These are phyloP conservation scores for Sebastes diploproa DNA, from an alignment of 2,797 vertebrate genomes.

Conservation along the genomic window DNA sequence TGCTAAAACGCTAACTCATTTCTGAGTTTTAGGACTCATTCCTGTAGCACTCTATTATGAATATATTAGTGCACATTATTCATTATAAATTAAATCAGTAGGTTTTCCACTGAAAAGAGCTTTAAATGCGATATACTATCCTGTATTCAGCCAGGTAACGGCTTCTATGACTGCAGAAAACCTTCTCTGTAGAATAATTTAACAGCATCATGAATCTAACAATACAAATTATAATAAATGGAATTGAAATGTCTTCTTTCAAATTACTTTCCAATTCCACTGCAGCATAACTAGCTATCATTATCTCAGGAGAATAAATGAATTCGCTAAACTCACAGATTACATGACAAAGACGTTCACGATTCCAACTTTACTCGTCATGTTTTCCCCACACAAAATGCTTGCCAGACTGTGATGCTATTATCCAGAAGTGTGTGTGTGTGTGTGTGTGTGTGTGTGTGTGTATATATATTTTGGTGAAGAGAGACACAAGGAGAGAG, in stretches of 20 bases:
- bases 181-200: background rate
- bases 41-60: too few relatives aligned
- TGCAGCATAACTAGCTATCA: background rate
- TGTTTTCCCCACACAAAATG: background rate
- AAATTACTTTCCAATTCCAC: background rate
- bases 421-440: background rate
- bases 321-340: background rate
- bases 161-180: background rate
- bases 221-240: background rate
- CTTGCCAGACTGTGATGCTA: background rate
- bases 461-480: conserved; percentile 2
- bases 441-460: background rate
- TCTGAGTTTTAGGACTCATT: too few relatives aligned
- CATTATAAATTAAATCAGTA: background rate
- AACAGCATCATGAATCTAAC: background rate
- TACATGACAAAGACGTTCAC: background rate
- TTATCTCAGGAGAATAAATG: background rate
- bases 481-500: conserved; percentile 11
- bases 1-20: too few relatives aligned
- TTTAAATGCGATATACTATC: background rate
- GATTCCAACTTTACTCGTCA: background rate
- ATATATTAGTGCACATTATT: background rate
- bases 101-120: background rate
- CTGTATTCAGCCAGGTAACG: too few relatives aligned
- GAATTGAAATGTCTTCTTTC: background rate